Evolutionary conservation across 2,797 vertebrate species (phyloP), one percentile per base, ranked within the genome.

Genomic region (Labeo calbasu): DNA sequence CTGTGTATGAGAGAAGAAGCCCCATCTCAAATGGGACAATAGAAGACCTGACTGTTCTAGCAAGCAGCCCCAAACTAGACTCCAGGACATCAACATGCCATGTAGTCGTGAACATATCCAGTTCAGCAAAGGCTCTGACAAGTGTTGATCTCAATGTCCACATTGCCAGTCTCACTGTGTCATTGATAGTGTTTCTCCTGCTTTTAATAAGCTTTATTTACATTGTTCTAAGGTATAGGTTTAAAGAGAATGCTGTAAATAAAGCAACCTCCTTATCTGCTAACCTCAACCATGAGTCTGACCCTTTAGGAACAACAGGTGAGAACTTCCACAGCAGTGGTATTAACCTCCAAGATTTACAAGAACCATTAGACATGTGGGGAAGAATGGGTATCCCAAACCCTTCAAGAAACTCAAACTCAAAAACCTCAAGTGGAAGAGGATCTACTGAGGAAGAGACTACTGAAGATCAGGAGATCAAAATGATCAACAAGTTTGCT

Each of bases 401-500:
- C 51, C 87, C 87, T 3, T 94, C 90, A 84, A 93, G 92, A 82
- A 94, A 90, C 86, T 96, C 96, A 21, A 93, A 94, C 81, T 96
- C 95, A 8, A 79, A 79, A 32, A 48, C 77, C 32, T 80, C 78
- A 1, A 96, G 96, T 4, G 95, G 96, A 7, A 96, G 93, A 61
- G 94, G 96, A 55, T 98, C 96, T 53, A 95, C 95, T 0, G 96
- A 97, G 88, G 97, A 95, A 40, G 96, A 98, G 90, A 97, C 94
- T 3, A 96, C 96, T 6, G 98, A 99, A 85, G 97, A 98, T 1
- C 95, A 96, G 87, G 98, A 98, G 92, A 97, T 98, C 72, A 96
- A 96, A 90, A 94, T 92, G 94, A 97, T 98, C 77, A 97, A 95
- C 84, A 93, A 96, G 61, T 92, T 93, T 84, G 93, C 93, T 73